Conservation (phyloP, 2,888 invertebrate genomes). For the Eretmocerus hayati region DNA sequence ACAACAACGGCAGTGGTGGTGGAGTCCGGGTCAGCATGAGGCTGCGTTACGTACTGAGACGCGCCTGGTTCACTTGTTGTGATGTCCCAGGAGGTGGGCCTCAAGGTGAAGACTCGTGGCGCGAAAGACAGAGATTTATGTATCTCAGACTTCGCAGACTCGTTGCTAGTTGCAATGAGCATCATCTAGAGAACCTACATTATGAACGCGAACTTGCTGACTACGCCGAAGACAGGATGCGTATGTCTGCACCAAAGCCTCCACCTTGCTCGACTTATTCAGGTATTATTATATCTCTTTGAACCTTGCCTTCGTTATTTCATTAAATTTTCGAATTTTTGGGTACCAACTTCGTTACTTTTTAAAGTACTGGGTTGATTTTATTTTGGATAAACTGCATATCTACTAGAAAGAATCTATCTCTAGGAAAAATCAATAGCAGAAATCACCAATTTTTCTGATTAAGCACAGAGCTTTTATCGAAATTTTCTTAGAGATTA, state of each 20-base stretch:
- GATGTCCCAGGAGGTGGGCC: conserved; percentile 27
- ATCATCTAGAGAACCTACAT: conserved; percentile 33
- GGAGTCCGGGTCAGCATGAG: conserved; percentile 41
- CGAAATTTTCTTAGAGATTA: too few species aligned
- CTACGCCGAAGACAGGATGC: conserved; percentile 1
- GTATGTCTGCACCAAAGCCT: conserved; percentile 23
- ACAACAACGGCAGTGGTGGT: conserved; percentile 20
- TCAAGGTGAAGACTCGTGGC: conserved; percentile 36
- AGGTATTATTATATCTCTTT: conserved; percentile 24
- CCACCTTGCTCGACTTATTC: conserved; percentile 39
- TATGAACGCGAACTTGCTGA: conserved; percentile 30
- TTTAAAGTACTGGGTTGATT: too few species aligned
- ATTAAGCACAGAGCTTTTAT: too few species aligned
- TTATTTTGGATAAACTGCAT: too few species aligned
- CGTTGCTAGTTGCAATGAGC: conserved; percentile 39
- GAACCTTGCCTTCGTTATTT: too few species aligned
- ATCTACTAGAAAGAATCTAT: too few species aligned
- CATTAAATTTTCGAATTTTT: too few species aligned
- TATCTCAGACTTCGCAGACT: conserved; percentile 40
- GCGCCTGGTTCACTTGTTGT: conserved; percentile 42
- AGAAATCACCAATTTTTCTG: too few species aligned
- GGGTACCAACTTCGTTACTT: too few species aligned
- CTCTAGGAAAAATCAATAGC: too few species aligned
- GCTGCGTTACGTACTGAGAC: conserved; percentile 37
- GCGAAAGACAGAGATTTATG: conserved; percentile 42